Evolutionary conservation across 2,797 vertebrate genomes (phyloP), one percentile per base, ranked within the genome.

Genomic region (Cossypha heuglini): DNA sequence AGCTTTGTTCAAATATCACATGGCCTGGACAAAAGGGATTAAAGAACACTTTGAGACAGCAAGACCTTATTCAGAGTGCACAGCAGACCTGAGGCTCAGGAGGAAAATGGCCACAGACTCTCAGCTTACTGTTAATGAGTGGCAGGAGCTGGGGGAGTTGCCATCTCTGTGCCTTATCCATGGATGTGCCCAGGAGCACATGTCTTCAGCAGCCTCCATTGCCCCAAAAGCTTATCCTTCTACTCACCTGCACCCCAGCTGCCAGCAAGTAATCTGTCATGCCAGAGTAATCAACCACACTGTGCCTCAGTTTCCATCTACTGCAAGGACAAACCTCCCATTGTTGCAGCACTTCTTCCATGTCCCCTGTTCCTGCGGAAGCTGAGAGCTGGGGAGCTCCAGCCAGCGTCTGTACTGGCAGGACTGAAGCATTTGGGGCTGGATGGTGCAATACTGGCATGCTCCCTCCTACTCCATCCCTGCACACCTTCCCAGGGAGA

Each of bases 251-350:
- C 20, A 76, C 4, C 9, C 5, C 54, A 61, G 37, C 26, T 51
- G 2, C 18, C 26, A 20, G 2, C n/a, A 62, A 64, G 19, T 6
- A 13, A 48, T 48, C 21, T 0, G 0, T 58, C n/a, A 6, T 46
- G 16, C 29, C 8, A 15, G 29, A n/a, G 29, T 16, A 68, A 26
- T 7, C n/a, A 17, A 31, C 10, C 7, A 21, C 5, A 0, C 13
- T 7, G 6, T 74, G 29, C 16, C 62, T 68, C 69, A 25, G 29
- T 84, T 86, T 93, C 26, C 42, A 26, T 52, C 63, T 16, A 42
- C 3, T 1, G 0, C 16, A 42, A 67, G 8, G 24, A 40, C 43
- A 59, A 66, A 76, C 3, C 5, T 55, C 12, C 19, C 3, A 0
- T 42, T 91, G 4, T 40, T 13, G 5, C 10, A 59, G 57, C 15